Evolutionary conservation across 2,113 vertebrate genomes (phyloP).

Genomic region (Hemichromis elongatus): DNA sequence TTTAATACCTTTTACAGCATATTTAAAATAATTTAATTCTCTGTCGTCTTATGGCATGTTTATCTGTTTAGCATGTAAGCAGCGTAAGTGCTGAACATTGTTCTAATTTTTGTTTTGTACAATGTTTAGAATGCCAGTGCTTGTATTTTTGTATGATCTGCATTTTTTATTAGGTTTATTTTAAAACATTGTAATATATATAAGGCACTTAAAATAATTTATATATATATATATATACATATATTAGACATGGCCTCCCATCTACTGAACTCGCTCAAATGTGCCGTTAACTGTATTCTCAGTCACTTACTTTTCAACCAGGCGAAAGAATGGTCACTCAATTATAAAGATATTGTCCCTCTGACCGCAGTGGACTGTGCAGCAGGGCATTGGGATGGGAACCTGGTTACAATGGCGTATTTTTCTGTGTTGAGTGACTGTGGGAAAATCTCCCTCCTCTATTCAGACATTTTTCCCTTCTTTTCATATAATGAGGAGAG

Average conservation of each 20-base stretch:
- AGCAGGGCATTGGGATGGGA: constrained; percentile 69
- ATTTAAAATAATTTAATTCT: background rate
- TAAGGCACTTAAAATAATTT: too few species aligned
- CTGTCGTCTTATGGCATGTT: background rate
- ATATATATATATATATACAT: too few species aligned
- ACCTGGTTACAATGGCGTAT: constrained; percentile 89
- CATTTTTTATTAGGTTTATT: background rate
- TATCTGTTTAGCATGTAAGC: background rate
- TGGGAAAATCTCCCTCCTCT: constrained; percentile 99
- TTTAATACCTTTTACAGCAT: background rate
- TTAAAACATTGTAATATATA: background rate
- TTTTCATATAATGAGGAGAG: constrained; percentile 91
- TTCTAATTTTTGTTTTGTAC: background rate
- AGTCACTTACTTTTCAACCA: constrained; percentile 78
- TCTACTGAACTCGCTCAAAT: constrained; percentile 1
- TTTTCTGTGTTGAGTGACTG: constrained; percentile 98
- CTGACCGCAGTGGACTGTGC: constrained; percentile 79
- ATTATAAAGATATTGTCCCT: constrained; percentile 98
- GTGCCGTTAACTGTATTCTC: constrained; percentile 78
- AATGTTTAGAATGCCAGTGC: background rate
- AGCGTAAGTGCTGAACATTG: background rate
- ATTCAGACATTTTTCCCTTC: constrained; percentile 99
- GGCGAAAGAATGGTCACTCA: constrained; percentile 85
- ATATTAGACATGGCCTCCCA: background rate
- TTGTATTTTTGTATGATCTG: background rate